These are phyloP conservation scores for Pseudorhiza aurosa DNA, from an alignment of 30 jellyfish, hydroid and myxozoan species.

Conservation along the genomic window DNA sequence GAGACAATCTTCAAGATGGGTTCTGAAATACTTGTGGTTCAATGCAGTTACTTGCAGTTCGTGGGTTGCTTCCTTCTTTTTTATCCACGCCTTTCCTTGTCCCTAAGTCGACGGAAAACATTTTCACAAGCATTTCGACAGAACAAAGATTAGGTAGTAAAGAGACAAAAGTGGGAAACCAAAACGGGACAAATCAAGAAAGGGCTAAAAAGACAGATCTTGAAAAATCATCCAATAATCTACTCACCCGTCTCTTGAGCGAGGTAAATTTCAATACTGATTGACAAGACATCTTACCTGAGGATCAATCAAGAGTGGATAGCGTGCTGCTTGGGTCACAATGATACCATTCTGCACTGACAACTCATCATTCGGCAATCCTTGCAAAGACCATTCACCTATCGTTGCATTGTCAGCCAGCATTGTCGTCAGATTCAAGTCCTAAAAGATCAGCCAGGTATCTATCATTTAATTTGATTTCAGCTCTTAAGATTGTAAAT, in stretches of 20 bases:
- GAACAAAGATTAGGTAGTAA: not conserved
- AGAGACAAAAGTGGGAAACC: not conserved
- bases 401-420: slow-evolving; percentile 80
- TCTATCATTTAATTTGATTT: too few species aligned
- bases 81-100: slow-evolving; percentile 91
- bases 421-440: slow-evolving; percentile 71
- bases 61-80: slow-evolving; percentile 69
- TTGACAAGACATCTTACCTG: slow-evolving; percentile 44
- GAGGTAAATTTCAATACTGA: too few species aligned
- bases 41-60: slow-evolving; percentile 80
- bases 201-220: not conserved
- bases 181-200: not conserved
- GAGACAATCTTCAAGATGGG: slow-evolving; percentile 80
- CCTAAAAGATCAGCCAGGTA: too few species aligned
- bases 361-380: slow-evolving; percentile 88
- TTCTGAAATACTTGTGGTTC: slow-evolving; percentile 85
- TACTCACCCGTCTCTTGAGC: too few species aligned
- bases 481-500: too few species aligned
- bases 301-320: slow-evolving; percentile 90
- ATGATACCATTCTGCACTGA: slow-evolving; percentile 93
- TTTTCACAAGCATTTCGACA: not conserved
- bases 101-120: slow-evolving; percentile 50
- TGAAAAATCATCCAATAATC: not conserved
- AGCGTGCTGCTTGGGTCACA: slow-evolving; percentile 88
- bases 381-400: slow-evolving; percentile 90